These are phyloP conservation scores for Cheilosia grossa DNA, from an alignment of 2,888 invertebrate genomes.

Conservation along the genomic window DNA sequence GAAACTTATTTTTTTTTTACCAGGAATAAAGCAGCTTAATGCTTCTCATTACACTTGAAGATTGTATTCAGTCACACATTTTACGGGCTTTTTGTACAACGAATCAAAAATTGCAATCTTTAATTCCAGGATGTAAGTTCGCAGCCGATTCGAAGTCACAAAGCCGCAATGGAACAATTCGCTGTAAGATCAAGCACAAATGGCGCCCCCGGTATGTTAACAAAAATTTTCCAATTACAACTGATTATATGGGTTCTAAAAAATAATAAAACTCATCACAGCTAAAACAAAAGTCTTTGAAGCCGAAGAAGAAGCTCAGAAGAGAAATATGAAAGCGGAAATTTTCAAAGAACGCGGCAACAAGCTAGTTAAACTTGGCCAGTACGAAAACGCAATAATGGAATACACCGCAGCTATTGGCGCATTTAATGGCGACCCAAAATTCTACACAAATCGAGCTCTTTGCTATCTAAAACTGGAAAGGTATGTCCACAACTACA, in stretches of 20 bases:
- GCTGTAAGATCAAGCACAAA: constrained; percentile 24
- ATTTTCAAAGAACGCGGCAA: constrained; percentile 88
- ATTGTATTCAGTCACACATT: too few relatives aligned
- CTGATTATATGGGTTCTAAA: neutral
- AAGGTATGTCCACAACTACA: constrained; percentile 84
- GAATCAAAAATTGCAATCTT: too few relatives aligned
- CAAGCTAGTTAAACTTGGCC: constrained; percentile 88
- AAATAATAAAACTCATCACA: neutral
- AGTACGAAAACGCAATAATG: constrained; percentile 93
- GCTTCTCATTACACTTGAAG: too few relatives aligned
- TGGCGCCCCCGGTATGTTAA: constrained; percentile 1
- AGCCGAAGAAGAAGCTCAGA: constrained; percentile 78
- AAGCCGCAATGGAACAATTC: constrained; percentile 22
- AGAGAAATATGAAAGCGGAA: constrained; percentile 79
- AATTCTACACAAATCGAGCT: constrained; percentile 94
- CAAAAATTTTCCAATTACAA: neutral
- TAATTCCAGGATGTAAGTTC: constrained; percentile 25
- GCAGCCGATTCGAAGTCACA: constrained; percentile 49
- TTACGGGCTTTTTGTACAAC: too few relatives aligned
- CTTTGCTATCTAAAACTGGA: constrained; percentile 92
- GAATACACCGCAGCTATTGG: constrained; percentile 95
- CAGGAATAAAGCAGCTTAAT: too few relatives aligned
- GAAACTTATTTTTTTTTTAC: too few relatives aligned
- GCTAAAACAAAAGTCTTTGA: constrained; percentile 79
- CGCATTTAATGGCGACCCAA: constrained; percentile 89